A percentile compares a stretch with the other conserved stretches of the same genome.
These are phyloP conservation scores for Piaya cayana DNA, from an alignment of 2,113 vertebrate species.

Conservation along the genomic window DNA sequence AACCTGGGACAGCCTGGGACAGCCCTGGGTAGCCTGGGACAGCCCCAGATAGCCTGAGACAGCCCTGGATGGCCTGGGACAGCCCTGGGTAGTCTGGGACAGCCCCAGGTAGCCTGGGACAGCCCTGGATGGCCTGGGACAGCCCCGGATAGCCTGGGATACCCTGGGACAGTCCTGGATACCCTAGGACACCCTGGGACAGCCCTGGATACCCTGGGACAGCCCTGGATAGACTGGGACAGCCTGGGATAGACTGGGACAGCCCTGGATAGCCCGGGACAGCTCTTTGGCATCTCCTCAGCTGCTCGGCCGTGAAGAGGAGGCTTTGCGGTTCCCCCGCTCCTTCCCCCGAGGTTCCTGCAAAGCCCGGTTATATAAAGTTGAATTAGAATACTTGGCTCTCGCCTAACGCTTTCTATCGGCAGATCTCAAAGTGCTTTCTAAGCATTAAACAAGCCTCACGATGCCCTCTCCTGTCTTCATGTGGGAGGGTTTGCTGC, in stretches of 20 bases:
- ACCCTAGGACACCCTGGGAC: no score
- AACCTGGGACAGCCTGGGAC: constrained; percentile 68
- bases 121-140: no score
- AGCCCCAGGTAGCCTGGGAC: no score
- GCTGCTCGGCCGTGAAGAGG: constrained; percentile 38
- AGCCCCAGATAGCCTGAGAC: no score
- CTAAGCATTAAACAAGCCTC: constrained; percentile 68
- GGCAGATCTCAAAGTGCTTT: constrained; percentile 64
- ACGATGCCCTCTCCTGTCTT: constrained; percentile 48
- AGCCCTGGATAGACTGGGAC: no score
- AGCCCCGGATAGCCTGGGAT: no score
- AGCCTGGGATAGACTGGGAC: no score
- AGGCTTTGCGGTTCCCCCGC: neutral
- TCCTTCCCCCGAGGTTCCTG: constrained; percentile 6
- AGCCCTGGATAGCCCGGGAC: constrained; percentile 72
- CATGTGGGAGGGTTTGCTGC: constrained; percentile 48
- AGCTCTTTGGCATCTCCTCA: constrained; percentile 75
- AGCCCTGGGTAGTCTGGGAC: no score
- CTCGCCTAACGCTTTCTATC: constrained; percentile 44
- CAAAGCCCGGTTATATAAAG: constrained; percentile 57
- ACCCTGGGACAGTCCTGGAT: no score
- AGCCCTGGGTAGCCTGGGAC: no score
- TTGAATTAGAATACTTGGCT: constrained; percentile 68
- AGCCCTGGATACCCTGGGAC: no score
- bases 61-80: no score